Evolutionary conservation across 2,888 invertebrate species (phyloP), one percentile per base, ranked within the genome.

Genomic region (Dynastes grantii): DNA sequence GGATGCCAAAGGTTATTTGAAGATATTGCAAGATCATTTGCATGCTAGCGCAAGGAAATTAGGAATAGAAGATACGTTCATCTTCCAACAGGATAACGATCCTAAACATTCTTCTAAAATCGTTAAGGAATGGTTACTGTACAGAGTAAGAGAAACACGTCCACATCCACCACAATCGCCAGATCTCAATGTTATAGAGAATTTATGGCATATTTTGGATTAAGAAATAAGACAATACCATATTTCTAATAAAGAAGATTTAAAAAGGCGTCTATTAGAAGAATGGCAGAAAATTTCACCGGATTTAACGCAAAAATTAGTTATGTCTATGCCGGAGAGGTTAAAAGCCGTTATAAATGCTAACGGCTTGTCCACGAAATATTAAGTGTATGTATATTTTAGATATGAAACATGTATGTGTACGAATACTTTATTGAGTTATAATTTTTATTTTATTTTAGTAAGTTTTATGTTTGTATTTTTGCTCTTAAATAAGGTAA

Each of bases 1-100:
- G 53, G 71, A 53, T 29, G 71, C 71, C 8, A 71, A 53, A 71
- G 53, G 51, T 16, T 71, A 71, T 53, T 29, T 71, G 3, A 68
- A 68, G 45, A 68, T 68, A 27, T 53, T 71, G 16, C 40, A 45
- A 45, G 45, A 11, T 45, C 37, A 68, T 68, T 68, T 68, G n/a
- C 37, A 40, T 6, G 68, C 37, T 16, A 55, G 73, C n/a, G 73
- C 55, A 13, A 1, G 22, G 29, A 73, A 53, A 73, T 53, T 73
- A 27, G 27, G 27, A 5, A 27, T 55, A 27, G 53, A 51, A 73
- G n/a, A 29, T 9, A 53, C 9, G 16, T 68, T 49, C 0, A 68
- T 68, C 8, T 68, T 68, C 22, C 68, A 68, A 40, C 49, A 68
- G 22, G 45, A 68, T n/a, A n/a, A 40, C 45, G 49, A 40, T 68